Evolutionary conservation across 2,888 invertebrate genomes (phyloP).

Genomic region (Drosophila neoperkinsi): DNA sequence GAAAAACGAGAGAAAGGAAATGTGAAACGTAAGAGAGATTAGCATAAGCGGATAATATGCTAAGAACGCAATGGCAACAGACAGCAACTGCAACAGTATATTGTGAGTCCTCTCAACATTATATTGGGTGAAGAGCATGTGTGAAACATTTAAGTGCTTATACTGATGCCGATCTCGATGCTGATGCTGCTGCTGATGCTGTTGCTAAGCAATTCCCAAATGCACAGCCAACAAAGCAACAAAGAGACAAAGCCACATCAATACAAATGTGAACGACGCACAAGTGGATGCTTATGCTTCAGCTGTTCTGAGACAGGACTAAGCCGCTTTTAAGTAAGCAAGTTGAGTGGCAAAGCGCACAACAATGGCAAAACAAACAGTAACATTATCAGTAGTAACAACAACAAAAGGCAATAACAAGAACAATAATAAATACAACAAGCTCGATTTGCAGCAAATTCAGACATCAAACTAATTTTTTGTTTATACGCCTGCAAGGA

Average conservation of each 20-base stretch:
- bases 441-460: slow-evolving; percentile 18
- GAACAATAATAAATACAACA: slow-evolving; percentile 5
- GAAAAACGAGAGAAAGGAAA: slow-evolving; percentile 26
- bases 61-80: slow-evolving; percentile 42
- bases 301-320: slow-evolving; percentile 9
- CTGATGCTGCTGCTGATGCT: background rate
- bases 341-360: slow-evolving; percentile 32
- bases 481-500: slow-evolving; percentile 24
- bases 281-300: slow-evolving; percentile 19
- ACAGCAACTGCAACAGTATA: slow-evolving; percentile 38
- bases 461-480: slow-evolving; percentile 15
- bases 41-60: slow-evolving; percentile 79
- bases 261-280: slow-evolving; percentile 31
- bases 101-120: slow-evolving; percentile 27
- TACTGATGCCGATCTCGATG: slow-evolving; percentile 33
- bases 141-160: slow-evolving; percentile 65
- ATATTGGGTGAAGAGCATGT: slow-evolving; percentile 47
- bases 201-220: slow-evolving; percentile 42
- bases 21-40: slow-evolving; percentile 74
- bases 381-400: slow-evolving; percentile 20
- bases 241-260: slow-evolving; percentile 34
- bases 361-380: slow-evolving; percentile 19
- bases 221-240: slow-evolving; percentile 33
- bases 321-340: slow-evolving; percentile 21
- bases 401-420: slow-evolving; percentile 2